Evolutionary conservation across 2,888 invertebrate genomes (phyloP).

Genomic region (Bellardia pandia): DNA sequence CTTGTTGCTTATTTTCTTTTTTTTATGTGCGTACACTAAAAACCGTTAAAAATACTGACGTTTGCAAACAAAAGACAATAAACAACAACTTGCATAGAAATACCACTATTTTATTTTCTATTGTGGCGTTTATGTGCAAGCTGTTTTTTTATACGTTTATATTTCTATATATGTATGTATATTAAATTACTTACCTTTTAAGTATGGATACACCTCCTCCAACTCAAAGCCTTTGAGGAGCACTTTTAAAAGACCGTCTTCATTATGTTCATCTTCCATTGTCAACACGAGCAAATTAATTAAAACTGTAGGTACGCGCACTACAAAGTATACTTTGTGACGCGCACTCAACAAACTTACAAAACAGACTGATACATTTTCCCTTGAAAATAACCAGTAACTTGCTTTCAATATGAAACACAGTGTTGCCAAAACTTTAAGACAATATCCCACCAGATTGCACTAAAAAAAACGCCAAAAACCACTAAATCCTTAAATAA

Average conservation of each 20-base stretch:
- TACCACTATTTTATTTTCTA: not conserved
- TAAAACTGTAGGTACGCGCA: not conserved
- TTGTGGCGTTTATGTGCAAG: not conserved
- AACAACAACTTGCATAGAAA: not conserved
- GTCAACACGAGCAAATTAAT: not conserved
- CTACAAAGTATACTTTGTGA: too few relatives aligned
- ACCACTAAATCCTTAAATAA: too few relatives aligned
- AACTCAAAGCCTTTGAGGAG: too few relatives aligned
- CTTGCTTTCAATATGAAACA: not conserved
- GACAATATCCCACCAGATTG: too few relatives aligned
- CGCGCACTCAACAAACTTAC: not conserved
- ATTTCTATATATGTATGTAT: not conserved
- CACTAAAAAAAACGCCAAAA: too few relatives aligned
- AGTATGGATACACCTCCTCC: not conserved
- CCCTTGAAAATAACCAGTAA: not conserved
- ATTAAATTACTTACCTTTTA: constrained; percentile 1
- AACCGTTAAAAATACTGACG: not conserved
- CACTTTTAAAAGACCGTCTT: not conserved
- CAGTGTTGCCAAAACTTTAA: too few relatives aligned
- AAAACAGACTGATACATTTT: constrained; percentile 2
- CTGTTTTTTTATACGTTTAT: not conserved
- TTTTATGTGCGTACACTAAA: not conserved
- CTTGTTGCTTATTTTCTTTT: not conserved
- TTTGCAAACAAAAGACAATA: not conserved
- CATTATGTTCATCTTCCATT: not conserved